These are phyloP conservation scores for Sinopyrophorus schimmeli DNA, from an alignment of 2,888 invertebrate species.

Conservation along the genomic window DNA sequence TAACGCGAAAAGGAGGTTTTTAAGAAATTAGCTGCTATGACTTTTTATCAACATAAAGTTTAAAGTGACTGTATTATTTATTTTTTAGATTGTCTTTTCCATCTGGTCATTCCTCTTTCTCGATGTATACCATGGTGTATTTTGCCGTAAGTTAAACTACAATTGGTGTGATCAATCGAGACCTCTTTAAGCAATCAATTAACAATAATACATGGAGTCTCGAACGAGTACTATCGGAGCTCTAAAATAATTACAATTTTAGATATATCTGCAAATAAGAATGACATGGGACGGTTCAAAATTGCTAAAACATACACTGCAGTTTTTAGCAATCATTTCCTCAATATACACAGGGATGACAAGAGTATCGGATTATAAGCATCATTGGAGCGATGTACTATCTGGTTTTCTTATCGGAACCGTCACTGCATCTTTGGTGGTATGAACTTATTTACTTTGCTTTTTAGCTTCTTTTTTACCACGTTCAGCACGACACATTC, in stretches of 20 bases:
- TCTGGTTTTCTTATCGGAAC: conserved; percentile 75
- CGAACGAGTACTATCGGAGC: background rate
- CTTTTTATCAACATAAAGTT: too few species aligned
- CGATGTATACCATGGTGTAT: conserved; percentile 84
- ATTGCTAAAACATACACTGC: conserved; percentile 82
- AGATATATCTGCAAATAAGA: conserved; percentile 88
- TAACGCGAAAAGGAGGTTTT: too few species aligned
- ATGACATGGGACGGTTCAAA: conserved; percentile 81
- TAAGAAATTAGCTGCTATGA: too few species aligned
- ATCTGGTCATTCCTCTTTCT: conserved; percentile 90
- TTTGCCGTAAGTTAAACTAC: conserved; percentile 84
- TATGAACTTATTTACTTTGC: too few species aligned
- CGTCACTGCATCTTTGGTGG: conserved; percentile 69
- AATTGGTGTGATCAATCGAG: too few species aligned
- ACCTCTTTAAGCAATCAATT: too few species aligned
- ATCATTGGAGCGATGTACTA: conserved; percentile 97
- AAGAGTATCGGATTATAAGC: conserved; percentile 93
- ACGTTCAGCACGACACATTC: too few species aligned
- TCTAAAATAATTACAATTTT: conserved; percentile 37
- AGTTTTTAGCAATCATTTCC: conserved; percentile 76
- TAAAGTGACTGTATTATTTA: conserved; percentile 3
- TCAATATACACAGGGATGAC: conserved; percentile 89
- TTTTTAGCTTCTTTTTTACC: too few species aligned
- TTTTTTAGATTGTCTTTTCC: conserved; percentile 78
- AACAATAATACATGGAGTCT: background rate